phyloP scores from a whole-genome alignment of 2,113 vertebrate species.

The Monarcha castaneiventris region DNA sequence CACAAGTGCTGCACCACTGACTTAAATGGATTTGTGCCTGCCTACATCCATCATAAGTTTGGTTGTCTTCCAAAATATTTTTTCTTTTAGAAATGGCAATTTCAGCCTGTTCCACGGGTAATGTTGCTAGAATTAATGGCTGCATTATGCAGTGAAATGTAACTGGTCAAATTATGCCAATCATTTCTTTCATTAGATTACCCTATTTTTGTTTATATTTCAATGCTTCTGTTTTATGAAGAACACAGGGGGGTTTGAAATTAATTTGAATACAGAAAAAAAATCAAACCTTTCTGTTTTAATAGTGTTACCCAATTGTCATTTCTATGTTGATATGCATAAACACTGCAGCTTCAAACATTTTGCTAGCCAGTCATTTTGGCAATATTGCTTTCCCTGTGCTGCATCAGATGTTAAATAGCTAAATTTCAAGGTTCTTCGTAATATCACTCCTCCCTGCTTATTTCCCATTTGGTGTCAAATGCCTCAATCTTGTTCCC shows the following conservation, averaged over 20 bases:
- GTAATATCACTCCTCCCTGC: not conserved
- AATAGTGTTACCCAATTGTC: not conserved
- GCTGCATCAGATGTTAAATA: not conserved
- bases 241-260: rapidly evolving
- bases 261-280: not conserved
- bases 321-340: not conserved
- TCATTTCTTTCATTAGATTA: not conserved
- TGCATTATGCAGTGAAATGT: not conserved
- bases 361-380: not conserved
- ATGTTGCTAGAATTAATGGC: not conserved
- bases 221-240: not conserved
- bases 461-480: not conserved
- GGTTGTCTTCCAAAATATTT: slow-evolving; percentile 23
- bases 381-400: not conserved
- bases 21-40: slow-evolving; percentile 40
- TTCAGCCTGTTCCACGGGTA: not conserved
- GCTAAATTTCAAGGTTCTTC: not conserved
- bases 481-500: not conserved
- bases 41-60: slow-evolving; percentile 36
- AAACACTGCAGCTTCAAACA: not conserved
- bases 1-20: not conserved
- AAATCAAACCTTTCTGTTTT: not conserved
- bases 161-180: not conserved
- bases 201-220: not conserved
- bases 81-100: not conserved